phyloP scores from a whole-genome alignment of 2,113 vertebrate genomes.

The Paedocypris sp. region DNA sequence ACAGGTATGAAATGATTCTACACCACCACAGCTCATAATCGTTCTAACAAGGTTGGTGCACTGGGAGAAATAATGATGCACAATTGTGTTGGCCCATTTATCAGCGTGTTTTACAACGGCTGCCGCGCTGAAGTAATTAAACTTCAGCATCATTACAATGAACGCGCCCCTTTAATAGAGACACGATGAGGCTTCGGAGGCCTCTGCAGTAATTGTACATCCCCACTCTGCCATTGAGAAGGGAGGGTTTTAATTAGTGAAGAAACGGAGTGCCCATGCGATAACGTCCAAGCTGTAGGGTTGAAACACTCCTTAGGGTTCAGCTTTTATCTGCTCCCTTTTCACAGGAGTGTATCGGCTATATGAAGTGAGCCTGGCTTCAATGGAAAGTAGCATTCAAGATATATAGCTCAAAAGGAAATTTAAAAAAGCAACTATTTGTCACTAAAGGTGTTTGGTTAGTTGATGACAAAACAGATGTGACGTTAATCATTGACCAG shows the following conservation, averaged over 20 bases:
- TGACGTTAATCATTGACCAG: too few relatives aligned
- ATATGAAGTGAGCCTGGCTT: neutral
- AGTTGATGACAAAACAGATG: neutral
- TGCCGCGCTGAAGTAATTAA: conserved; percentile 97
- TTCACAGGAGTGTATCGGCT: conserved; percentile 1
- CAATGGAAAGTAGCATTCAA: neutral
- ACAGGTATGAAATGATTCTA: conserved; percentile 58
- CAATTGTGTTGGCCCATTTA: conserved; percentile 94
- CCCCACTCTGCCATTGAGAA: conserved; percentile 66
- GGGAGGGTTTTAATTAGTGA: conserved; percentile 84
- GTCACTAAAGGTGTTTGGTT: too few relatives aligned
- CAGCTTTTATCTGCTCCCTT: neutral
- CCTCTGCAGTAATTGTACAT: conserved; percentile 84
- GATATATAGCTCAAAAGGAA: neutral
- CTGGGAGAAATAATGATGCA: conserved; percentile 74
- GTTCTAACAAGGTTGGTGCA: conserved; percentile 74
- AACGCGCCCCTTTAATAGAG: conserved; percentile 96
- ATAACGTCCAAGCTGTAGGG: conserved; percentile 34
- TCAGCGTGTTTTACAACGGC: conserved; percentile 98
- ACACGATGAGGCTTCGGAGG: conserved; percentile 95
- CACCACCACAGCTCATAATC: conserved; percentile 71
- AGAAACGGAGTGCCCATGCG: conserved; percentile 70
- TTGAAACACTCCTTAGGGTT: conserved; percentile 23
- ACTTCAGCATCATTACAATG: conserved; percentile 96
- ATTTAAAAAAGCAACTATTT: neutral